Base-by-base conservation (phyloP, 2,888 invertebrate species). In the Lysandra coridon region DNA sequence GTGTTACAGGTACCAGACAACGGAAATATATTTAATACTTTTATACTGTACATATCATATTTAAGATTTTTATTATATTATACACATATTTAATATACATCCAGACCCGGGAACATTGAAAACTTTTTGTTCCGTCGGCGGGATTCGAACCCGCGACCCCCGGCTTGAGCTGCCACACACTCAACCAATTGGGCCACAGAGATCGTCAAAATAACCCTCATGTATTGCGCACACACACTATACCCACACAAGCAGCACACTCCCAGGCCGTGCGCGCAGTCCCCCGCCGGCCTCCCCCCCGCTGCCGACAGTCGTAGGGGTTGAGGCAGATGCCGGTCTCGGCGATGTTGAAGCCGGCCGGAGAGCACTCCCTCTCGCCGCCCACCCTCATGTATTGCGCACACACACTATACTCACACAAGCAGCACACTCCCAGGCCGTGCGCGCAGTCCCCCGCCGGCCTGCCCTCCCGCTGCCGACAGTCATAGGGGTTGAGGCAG, bases 241-340 rank as follows among this genome's bases (percentile, higher is more conserved):
- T 23, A 96, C 97, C 96, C 90, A 98, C 98, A 98, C 79, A 98
- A 96, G 89, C 98, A 98, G 87, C 98, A 98, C 12, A 98, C 97
- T 0, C 98, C 98, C 82, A 98, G 97, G 10, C 98, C 98, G 81
- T 97, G 95, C 0, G 98, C 98, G 86, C 98, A 98, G 84, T 96
- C 96, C 0, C 98, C 98, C 62, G 96, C 95, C 0, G 97, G 96
- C 40, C 88, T 88, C 96, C 96, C 69, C 96, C 96, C 84, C 97
- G 95, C 85, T 97, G 96, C 14, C 97, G 95, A 84, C 98, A 98
- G 89, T 98, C 97, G 90, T 98, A 98, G 30, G 97, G 96, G 91
- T 98, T 98, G 91, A 98, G 96, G 90, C 98, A 98, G 85, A 96
- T 95, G 79, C 98, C 98, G 84, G 95, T 89, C 79, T 97, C 95